Evolutionary conservation across 2,113 vertebrate genomes (phyloP), one percentile per base, ranked within the genome.

Genomic region (Anguilla japonica): DNA sequence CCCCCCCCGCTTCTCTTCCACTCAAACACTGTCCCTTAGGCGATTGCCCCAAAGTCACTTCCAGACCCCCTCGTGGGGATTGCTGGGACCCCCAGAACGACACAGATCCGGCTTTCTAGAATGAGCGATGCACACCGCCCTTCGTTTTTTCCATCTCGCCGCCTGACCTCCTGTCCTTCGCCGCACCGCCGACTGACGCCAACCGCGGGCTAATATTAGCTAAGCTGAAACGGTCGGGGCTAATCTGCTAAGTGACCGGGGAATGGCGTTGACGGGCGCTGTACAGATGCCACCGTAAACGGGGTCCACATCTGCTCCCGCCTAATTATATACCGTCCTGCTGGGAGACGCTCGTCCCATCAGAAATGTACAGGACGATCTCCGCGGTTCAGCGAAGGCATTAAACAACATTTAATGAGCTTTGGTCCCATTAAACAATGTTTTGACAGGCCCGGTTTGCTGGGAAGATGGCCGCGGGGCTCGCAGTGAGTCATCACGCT

Each of bases 321-420:
- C 81, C 88, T 88, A 89, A 83, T 89, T 90, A 87, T 82, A 83
- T 41, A 2, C 80, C 83, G 81, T 86, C 89, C 89, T 82, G 86
- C 89, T 34, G 88, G 60, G 91, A 88, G 63, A 83, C 83, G 56
- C 85, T 88, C 91, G 34, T 83, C 85, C 87, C 80, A 75, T 87
- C 75, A 82, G 85, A 53, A 87, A 50, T 56, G 80, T 29, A 29
- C 46, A 60, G 79, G 87, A 40, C 46, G 34, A 4, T 39, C 41
- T 81, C 29, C 67, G n/a, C 67, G 5, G 41, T 57, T 87, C 60
- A 60, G 83, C n/a, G 6, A 75, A 67, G 43, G 34, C 79, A 46
- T 79, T 86, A 84, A 83, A 84, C 29, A 84, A 83, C 88, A 81
- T 83, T 83, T 88, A 83, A 88, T 79, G 81, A 88, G 87, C 81